These are phyloP conservation scores for Amphiura filiformis DNA, from an alignment of 35 echinoderm and acorn worm genomes.

Conservation along the genomic window DNA sequence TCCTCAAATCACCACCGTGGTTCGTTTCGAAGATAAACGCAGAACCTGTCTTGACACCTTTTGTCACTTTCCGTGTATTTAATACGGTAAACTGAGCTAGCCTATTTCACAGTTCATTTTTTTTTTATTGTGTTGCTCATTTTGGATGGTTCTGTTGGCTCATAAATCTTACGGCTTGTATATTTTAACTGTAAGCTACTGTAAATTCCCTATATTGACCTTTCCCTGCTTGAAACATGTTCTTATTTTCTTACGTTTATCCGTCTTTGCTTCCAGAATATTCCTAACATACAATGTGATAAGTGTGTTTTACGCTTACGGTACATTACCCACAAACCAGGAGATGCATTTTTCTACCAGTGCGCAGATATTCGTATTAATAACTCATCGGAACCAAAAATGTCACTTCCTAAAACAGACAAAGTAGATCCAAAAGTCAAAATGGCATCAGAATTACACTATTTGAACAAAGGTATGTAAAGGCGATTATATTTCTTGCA, in stretches of 20 bases:
- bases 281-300: constrained; percentile 65
- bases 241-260: neutral
- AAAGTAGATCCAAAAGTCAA: neutral
- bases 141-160: neutral
- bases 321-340: constrained; percentile 80
- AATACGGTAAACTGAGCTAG: too few relatives aligned
- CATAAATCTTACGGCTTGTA: neutral
- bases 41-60: too few relatives aligned
- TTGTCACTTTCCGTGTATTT: too few relatives aligned
- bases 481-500: too few relatives aligned
- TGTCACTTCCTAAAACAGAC: neutral
- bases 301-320: constrained; percentile 78
- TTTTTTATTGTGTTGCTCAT: neutral
- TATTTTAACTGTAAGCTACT: neutral
- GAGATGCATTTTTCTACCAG: constrained; percentile 66
- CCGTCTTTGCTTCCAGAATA: constrained; percentile 19
- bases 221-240: neutral
- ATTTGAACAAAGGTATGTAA: too few relatives aligned
- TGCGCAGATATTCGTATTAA: constrained; percentile 78
- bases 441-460: neutral
- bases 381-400: neutral
- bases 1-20: too few relatives aligned
- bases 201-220: neutral
- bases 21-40: too few relatives aligned
- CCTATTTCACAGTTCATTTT: neutral